A percentile compares a stretch with the other conserved stretches of the same genome.
Conservation (phyloP, 2,797 vertebrate genomes). For the Acanthurus lineatus region DNA sequence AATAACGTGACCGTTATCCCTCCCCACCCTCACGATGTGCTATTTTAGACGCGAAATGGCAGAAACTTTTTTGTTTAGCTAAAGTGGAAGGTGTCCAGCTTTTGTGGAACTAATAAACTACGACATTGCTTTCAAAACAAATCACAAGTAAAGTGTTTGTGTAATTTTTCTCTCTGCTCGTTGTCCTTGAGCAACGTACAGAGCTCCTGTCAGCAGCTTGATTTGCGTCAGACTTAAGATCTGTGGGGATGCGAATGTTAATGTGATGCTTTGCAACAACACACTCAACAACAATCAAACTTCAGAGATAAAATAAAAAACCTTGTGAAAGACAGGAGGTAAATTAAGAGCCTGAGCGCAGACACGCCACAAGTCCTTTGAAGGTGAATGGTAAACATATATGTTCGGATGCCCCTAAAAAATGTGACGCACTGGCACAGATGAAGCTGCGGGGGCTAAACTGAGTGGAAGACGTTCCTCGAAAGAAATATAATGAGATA, state of each 20-base stretch:
- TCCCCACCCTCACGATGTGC: neutral
- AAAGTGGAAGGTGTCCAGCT: too few relatives aligned
- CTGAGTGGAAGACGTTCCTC: neutral
- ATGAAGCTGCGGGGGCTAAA: rapidly evolving
- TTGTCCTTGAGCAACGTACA: neutral
- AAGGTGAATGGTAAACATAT: neutral
- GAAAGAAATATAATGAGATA: conserved; percentile 12
- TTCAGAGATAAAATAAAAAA: neutral
- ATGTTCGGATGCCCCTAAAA: neutral
- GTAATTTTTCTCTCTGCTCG: neutral
- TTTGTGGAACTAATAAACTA: neutral
- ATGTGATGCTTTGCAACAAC: neutral
- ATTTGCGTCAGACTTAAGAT: neutral
- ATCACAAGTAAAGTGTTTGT: neutral
- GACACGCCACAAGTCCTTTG: neutral
- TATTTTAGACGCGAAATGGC: neutral
- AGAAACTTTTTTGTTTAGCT: neutral
- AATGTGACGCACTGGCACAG: neutral
- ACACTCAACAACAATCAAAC: neutral
- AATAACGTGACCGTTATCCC: neutral
- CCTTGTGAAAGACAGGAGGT: neutral
- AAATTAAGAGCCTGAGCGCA: neutral
- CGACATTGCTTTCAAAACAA: too few relatives aligned
- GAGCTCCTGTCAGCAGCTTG: neutral
- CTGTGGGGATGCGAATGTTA: neutral